These are phyloP conservation scores for Lasiurus cinereus DNA, from an alignment of 2,113 vertebrate species.

Conservation along the genomic window DNA sequence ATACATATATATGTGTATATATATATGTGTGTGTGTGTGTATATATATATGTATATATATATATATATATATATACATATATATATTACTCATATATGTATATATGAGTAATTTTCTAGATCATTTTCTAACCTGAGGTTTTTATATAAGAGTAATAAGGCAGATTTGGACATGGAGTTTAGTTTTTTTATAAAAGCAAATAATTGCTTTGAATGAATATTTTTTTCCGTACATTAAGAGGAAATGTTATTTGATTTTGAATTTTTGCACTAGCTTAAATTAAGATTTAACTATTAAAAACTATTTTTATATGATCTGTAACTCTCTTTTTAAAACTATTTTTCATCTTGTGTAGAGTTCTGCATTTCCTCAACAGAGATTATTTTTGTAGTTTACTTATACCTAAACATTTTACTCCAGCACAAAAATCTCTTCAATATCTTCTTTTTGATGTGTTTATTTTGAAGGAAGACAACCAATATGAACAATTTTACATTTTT, in stretches of 20 bases:
- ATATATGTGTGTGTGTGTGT: too few species aligned
- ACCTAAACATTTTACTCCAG: neutral
- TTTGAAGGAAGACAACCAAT: constrained; percentile 2
- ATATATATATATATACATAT: too few species aligned
- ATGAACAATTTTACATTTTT: neutral
- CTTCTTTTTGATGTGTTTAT: constrained; percentile 26
- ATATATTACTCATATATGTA: neutral
- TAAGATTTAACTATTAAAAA: constrained; percentile 34
- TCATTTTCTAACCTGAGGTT: neutral
- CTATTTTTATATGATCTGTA: constrained; percentile 36
- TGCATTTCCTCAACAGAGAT: neutral
- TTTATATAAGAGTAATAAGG: neutral
- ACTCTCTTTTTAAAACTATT: constrained; percentile 8
- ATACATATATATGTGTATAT: neutral
- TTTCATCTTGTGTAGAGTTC: neutral
- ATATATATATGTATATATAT: neutral
- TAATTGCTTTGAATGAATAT: neutral
- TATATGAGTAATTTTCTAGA: neutral
- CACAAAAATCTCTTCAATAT: constrained; percentile 38
- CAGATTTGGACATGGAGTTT: neutral
- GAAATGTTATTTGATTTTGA: constrained; percentile 32
- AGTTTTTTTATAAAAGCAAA: constrained; percentile 35
- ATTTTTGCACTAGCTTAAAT: neutral
- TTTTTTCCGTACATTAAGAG: neutral
- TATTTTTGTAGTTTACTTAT: constrained; percentile 9